Conservation (phyloP, 2,888 invertebrate species). For the Melanostoma scalare region DNA sequence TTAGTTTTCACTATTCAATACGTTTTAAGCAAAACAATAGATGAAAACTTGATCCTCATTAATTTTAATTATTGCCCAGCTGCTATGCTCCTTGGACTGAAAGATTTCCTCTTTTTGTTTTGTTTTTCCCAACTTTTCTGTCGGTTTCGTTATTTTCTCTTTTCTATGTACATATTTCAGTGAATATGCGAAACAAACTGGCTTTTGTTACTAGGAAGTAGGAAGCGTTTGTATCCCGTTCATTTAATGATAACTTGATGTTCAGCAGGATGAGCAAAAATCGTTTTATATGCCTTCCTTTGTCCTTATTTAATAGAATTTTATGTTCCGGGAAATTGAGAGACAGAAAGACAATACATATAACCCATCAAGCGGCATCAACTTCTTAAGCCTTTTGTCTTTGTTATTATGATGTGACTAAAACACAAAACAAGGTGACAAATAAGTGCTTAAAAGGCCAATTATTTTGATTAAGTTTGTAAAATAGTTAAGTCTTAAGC, state of each 20-base stretch:
- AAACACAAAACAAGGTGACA: too few relatives aligned
- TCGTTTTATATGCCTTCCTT: conserved; percentile 1
- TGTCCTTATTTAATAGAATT: conserved; percentile 9
- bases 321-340: not conserved
- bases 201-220: conserved; percentile 11
- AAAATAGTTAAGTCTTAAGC: too few relatives aligned
- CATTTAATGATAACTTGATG: conserved; percentile 19
- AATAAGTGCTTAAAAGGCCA: too few relatives aligned
- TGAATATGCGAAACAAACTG: conserved; percentile 9
- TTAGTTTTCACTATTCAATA: conserved; percentile 48
- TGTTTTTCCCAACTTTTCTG: conserved; percentile 17
- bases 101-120: conserved; percentile 19
- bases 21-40: conserved; percentile 51
- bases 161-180: conserved; percentile 6
- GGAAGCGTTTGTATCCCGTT: conserved; percentile 8
- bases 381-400: not conserved
- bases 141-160: not conserved
- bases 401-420: not conserved
- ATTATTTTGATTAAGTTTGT: too few relatives aligned
- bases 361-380: too few relatives aligned
- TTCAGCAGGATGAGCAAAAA: conserved; percentile 18
- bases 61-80: conserved; percentile 58
- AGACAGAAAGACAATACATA: too few relatives aligned
- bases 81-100: conserved; percentile 32
- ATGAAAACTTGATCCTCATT: conserved; percentile 56